Percentiles rank a stretch among this genome's conserved stretches.
phyloP scores from a whole-genome alignment of 2,113 vertebrate species.

The Rhinogobius similis region DNA sequence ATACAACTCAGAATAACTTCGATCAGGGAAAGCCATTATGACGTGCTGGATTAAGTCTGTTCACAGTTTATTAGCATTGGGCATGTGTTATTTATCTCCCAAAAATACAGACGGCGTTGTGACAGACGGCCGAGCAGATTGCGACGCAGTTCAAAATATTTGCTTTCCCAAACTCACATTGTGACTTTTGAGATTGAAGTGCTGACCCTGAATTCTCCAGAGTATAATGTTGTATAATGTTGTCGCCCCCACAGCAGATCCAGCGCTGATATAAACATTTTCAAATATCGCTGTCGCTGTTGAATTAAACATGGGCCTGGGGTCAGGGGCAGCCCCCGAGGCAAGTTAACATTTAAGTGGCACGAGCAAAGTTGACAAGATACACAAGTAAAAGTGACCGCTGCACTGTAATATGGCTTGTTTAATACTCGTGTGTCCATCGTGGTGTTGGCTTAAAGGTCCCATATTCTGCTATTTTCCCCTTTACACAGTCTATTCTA shows the following conservation, averaged over 20 bases:
- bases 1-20: neutral
- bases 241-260: neutral
- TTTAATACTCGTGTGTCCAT: too few species aligned
- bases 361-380: neutral
- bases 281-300: neutral
- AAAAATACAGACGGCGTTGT: neutral
- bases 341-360: neutral
- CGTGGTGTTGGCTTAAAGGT: too few species aligned
- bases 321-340: neutral
- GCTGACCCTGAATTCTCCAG: neutral
- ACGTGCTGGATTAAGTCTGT: neutral
- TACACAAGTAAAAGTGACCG: neutral
- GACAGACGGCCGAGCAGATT: neutral
- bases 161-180: neutral
- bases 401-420: too few species aligned
- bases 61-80: neutral
- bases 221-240: neutral
- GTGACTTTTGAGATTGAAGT: conserved; percentile 3
- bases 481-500: too few species aligned
- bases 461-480: too few species aligned
- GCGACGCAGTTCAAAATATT: neutral
- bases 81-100: neutral
- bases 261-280: neutral
- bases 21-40: neutral
- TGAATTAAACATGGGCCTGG: conserved; percentile 3